Percentiles rank a stretch among this genome's conserved stretches.
Conservation (phyloP, 2,888 invertebrate genomes). For the Nymphalis polychloros region DNA sequence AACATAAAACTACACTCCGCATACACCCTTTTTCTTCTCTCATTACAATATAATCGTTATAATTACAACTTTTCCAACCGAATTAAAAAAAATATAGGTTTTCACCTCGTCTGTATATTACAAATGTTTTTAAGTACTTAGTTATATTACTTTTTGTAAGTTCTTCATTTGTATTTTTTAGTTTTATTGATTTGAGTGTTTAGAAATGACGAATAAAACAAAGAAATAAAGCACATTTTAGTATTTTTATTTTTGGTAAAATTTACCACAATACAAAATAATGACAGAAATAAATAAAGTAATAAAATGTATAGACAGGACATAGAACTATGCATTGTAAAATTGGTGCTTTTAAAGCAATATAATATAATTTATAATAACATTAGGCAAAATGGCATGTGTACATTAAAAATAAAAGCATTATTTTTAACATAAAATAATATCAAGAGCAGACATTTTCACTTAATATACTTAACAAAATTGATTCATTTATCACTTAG, state of each 20-base stretch:
- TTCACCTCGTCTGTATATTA: no score
- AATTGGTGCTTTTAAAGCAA: constrained; percentile 82
- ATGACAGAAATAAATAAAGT: constrained; percentile 81
- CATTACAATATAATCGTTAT: no score
- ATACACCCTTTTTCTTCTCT: no score
- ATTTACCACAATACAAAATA: constrained; percentile 82
- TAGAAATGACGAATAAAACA: constrained; percentile 51
- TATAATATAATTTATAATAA: constrained; percentile 81
- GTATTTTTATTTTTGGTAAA: constrained; percentile 82
- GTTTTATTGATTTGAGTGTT: background rate
- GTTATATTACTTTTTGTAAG: no score
- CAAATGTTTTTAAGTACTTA: no score
- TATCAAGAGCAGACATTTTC: constrained; percentile 75
- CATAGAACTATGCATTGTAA: constrained; percentile 81
- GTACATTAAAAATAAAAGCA: constrained; percentile 80
- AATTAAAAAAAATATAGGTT: no score
- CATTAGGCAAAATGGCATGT: constrained; percentile 82
- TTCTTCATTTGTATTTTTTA: background rate
- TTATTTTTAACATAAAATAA: constrained; percentile 78
- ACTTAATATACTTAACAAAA: constrained; percentile 55
- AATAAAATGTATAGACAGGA: constrained; percentile 81
- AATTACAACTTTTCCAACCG: no score
- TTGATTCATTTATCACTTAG: constrained; percentile 75
- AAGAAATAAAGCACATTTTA: constrained; percentile 78
- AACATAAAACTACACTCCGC: no score